These are phyloP conservation scores for Ctenochaetus hawaiiensis DNA, from an alignment of 2,797 vertebrate species.

Conservation along the genomic window DNA sequence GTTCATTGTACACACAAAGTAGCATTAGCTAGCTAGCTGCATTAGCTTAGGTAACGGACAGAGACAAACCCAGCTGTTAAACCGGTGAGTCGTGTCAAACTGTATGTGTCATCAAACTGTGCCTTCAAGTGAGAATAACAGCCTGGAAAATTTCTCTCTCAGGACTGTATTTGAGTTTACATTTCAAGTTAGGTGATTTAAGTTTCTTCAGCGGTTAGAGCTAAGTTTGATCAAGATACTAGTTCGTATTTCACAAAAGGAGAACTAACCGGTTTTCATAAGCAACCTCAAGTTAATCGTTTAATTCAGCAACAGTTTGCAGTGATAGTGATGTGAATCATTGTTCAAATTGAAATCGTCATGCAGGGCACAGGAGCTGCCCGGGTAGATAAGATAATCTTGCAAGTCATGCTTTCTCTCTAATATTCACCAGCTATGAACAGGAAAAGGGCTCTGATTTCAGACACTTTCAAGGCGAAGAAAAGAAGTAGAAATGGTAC, in stretches of 20 bases:
- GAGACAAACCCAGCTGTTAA: neutral
- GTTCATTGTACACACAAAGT: neutral
- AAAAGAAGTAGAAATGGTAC: constrained; percentile 67
- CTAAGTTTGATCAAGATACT: neutral
- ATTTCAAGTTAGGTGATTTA: no score
- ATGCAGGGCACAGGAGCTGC: neutral
- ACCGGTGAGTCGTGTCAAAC: neutral
- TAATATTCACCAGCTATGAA: constrained; percentile 77
- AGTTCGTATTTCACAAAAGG: neutral
- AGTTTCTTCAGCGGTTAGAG: no score
- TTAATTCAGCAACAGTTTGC: no score
- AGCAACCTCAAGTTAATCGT: neutral
- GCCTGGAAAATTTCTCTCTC: no score
- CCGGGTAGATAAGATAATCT: neutral
- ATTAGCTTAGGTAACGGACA: constrained; percentile 21
- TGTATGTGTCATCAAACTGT: neutral
- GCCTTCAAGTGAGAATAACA: neutral
- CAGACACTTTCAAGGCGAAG: constrained; percentile 81
- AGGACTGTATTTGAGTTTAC: no score
- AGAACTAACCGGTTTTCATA: neutral
- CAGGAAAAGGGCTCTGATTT: constrained; percentile 84
- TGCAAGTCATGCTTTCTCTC: neutral
- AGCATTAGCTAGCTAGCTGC: neutral
- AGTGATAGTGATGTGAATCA: no score
- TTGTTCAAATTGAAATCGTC: no score